Base-by-base conservation (phyloP, 2,888 invertebrate species). In the Agrenia bidenticulata region DNA sequence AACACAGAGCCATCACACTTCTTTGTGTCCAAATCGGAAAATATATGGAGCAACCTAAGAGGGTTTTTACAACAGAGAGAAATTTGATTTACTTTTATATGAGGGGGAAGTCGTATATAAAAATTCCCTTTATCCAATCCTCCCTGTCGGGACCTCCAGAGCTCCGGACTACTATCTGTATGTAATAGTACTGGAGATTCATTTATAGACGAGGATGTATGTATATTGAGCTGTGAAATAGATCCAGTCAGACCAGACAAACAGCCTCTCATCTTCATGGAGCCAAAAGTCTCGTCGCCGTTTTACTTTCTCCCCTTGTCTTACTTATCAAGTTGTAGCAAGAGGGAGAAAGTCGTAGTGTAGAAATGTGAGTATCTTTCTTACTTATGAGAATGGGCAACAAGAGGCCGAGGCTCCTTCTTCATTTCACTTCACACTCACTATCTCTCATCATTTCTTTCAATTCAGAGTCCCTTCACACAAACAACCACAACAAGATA, bases 61-160 rank as follows among this genome's bases (percentile, higher is more conserved):
- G 45, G 19, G 5, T 19, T 45, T 45, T 53, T 37, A 58, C 42
- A 65, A 39, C 49, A 45, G 39, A 50, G 39, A 51, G 39, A 62
- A 66, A 62, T 59, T 62, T 66, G 66, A 66, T 66, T 66, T 66
- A 66, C 66, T 66, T 57, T 64, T 59, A 45, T 59, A 17, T 27
- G 7, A 13, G 7, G 24, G 32, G 32, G 5, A 15, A 45, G 59
- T 57, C 26, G 26, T 55, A 57, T 57, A 57, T 57, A 57, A 57
- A 57, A 21, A 57, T 21, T 27, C 27, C n/a, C 11, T 41, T 7
- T 57, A 32, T 32, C 32, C 32, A 32, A n/a, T n/a, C n/a, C n/a
- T n/a, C n/a, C n/a, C n/a, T n/a, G n/a, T n/a, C n/a, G n/a, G n/a
- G n/a, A n/a, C n/a, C n/a, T n/a, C n/a, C n/a, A n/a, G n/a, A n/a